Percentiles rank a stretch among this genome's conserved stretches.
Conservation (phyloP, 2,113 vertebrate species). For the Edolisoma coerulescens region DNA sequence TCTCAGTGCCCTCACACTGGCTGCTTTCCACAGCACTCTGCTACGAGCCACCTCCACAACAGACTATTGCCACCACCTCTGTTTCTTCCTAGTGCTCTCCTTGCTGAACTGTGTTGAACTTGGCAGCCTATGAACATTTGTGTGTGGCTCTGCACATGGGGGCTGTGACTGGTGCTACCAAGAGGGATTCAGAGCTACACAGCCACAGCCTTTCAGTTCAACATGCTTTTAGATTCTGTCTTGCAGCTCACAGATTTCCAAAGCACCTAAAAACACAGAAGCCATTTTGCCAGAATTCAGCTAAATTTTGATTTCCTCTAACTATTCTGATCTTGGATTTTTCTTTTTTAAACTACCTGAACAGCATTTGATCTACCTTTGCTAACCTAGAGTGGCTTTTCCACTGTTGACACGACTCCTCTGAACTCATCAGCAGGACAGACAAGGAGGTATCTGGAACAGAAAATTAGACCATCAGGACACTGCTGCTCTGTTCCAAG, state of each 20-base stretch:
- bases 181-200: background rate
- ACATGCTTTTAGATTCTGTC: background rate
- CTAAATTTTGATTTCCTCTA: background rate
- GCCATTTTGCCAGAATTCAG: background rate
- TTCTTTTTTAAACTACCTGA: background rate
- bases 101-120: background rate
- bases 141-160: background rate
- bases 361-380: background rate
- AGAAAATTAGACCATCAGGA: background rate
- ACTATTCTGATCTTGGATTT: background rate
- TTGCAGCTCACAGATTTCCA: background rate
- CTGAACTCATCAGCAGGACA: background rate
- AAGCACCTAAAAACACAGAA: background rate
- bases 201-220: background rate
- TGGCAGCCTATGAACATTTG: background rate
- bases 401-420: background rate
- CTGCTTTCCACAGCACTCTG: background rate
- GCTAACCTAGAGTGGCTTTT: background rate
- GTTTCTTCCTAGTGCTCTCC: background rate
- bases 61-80: background rate
- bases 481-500: background rate
- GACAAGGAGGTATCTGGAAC: conserved; percentile 6
- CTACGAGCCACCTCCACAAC: background rate
- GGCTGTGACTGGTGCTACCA: background rate
- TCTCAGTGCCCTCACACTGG: background rate